Base-by-base conservation (phyloP, 2,888 invertebrate genomes). In the Amphimallon solstitiale region DNA sequence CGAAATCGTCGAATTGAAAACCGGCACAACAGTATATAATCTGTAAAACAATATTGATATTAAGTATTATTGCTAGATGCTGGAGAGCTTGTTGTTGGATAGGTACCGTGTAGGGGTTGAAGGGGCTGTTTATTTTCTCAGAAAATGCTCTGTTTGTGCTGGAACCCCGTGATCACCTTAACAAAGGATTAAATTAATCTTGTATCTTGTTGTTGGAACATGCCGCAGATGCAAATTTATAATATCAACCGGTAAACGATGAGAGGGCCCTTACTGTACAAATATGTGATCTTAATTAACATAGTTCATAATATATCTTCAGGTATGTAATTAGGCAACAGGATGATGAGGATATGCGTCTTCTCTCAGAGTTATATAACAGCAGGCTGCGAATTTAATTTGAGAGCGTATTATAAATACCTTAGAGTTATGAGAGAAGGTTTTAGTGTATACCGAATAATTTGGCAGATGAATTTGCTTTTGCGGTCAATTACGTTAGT, bases 121-220 rank as follows among this genome's bases (percentile, higher is more conserved):
- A 59, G 63, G 59, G 38, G 19, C 49, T 64, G 67, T 67, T 67
- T 67, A 67, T 67, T 63, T 63, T 63, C 67, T 59, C 46, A 59
- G 59, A 59, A 59, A 51, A 56, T 21, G 54, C 51, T 59, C 54
- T 64, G 64, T 67, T 65, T 67, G 54, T 43, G 51, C 56, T 59
- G 65, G 29, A 63, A 65, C 65, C 63, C 29, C 65, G 43, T 60
- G 68, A 68, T 68, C 65, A 65, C 56, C 68, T 68, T 62, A 68
- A 68, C 65, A 68, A 66, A 62, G 68, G 68, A 65, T 68, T 68
- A 65, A 65, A 49, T 61, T 68, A 68, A 68, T 68, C 68, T 65
- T 68, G 62, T 64, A 56, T 65, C 64, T 52, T 49, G 68, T 65
- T 65, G 62, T 51, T 54, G 23, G 68, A 68, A 62, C 68, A 65